Base-by-base conservation (phyloP, 2,888 invertebrate species). In the Nasonovia ribisnigri region DNA sequence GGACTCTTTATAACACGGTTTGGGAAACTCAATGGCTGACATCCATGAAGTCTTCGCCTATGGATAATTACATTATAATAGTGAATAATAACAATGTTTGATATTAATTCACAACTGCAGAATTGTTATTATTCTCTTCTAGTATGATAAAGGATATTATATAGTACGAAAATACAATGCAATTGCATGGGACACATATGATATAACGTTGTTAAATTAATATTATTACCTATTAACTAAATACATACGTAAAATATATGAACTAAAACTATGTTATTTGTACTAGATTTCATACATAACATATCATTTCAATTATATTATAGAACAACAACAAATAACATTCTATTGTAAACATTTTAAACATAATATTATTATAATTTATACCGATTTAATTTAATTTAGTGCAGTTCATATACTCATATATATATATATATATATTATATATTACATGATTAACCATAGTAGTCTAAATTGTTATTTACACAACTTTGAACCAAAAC, bases 1-100 rank as follows among this genome's bases (percentile, higher is more conserved):
- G 67, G 36, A 86, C 86, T 48, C 13, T n/a, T 20, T 86, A 36
- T 87, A 87, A 87, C 48, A 87, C 87, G n/a, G n/a, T n/a, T n/a
- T n/a, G n/a, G n/a, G n/a, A n/a, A n/a, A n/a, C n/a, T n/a, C n/a
- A n/a, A n/a, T n/a, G n/a, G n/a, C n/a, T n/a, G n/a, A n/a, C n/a
- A n/a, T n/a, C n/a, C n/a, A n/a, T n/a, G n/a, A n/a, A n/a, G n/a
- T n/a, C n/a, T n/a, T n/a, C n/a, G n/a, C n/a, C n/a, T n/a, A n/a
- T 54, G 11, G 46, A 11, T 46, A 24, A 36, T 77, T 77, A 77
- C 6, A 77, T 42, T 42, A 77, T 20, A 36, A 20, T 36, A 42
- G 8, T 36, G 36, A 77, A 77, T 36, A 77, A 20, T 36, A 77
- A 77, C n/a, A 77, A 67, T 20, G 20, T 77, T 36, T 77, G 20